Evolutionary conservation across 2,888 invertebrate genomes (phyloP).

Genomic region (Drosophila koepferae): DNA sequence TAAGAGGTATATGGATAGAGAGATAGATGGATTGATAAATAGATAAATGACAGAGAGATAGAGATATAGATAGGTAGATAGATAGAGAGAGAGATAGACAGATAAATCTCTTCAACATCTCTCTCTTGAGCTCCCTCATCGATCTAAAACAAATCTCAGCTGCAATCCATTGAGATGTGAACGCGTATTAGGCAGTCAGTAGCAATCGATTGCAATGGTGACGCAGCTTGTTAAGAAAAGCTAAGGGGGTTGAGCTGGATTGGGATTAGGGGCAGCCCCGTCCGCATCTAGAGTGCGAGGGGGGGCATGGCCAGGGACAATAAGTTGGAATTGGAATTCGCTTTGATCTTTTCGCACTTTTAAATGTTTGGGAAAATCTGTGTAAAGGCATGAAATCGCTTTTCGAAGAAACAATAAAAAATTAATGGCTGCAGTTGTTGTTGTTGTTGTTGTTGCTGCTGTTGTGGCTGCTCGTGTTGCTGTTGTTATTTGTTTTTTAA

Average conservation of each 20-base stretch:
- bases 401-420: constrained; percentile 80
- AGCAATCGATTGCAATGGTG: constrained; percentile 7
- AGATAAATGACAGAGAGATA: too few relatives aligned
- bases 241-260: constrained; percentile 21
- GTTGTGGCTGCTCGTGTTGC: constrained; percentile 34
- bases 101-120: not conserved
- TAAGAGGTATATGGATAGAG: not conserved
- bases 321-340: constrained; percentile 76
- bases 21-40: not conserved
- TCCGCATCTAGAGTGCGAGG: not conserved
- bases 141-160: not conserved
- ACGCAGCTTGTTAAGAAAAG: constrained; percentile 59
- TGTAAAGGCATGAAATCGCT: constrained; percentile 77
- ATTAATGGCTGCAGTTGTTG: constrained; percentile 71
- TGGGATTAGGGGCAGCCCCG: constrained; percentile 32
- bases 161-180: not conserved
- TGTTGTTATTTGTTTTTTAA: constrained; percentile 77
- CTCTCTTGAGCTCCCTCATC: not conserved
- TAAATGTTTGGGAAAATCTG: constrained; percentile 79
- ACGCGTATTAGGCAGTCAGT: not conserved
- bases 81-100: not conserved
- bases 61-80: too few relatives aligned
- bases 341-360: constrained; percentile 81
- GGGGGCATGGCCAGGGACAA: constrained; percentile 59
- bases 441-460: constrained; percentile 1